phyloP scores from a whole-genome alignment of 2,797 vertebrate genomes.

The Peromyscus attwateri region DNA sequence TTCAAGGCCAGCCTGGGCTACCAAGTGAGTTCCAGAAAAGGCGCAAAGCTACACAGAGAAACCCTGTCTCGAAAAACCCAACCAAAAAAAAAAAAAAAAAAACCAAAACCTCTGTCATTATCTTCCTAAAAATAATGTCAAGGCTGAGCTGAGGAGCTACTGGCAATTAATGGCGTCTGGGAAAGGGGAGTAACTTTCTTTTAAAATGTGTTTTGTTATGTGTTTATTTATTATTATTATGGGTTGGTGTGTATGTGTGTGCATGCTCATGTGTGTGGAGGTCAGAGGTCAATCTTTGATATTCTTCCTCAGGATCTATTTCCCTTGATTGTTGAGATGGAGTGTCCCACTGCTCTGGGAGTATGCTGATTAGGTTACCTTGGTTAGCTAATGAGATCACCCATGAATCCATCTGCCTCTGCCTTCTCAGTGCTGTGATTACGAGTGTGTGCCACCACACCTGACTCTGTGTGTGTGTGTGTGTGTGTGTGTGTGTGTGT shows the following conservation, averaged over 20 bases:
- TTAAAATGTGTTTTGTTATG: neutral
- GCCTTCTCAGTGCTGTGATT: neutral
- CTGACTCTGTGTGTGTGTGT: neutral
- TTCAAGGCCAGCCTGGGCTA: too few species aligned
- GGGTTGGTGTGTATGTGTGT: neutral
- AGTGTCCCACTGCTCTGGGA: neutral
- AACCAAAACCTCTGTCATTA: neutral
- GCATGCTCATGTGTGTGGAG: neutral
- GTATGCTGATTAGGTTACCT: neutral
- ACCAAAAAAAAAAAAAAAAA: too few species aligned
- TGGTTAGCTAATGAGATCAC: neutral
- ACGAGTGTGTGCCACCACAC: too few species aligned
- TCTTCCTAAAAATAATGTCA: slow-evolving; percentile 13
- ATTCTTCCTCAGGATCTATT: neutral
- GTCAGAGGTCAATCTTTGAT: neutral
- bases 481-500: neutral
- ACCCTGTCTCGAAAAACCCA: too few species aligned
- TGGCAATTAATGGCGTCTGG: neutral
- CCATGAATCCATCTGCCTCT: neutral
- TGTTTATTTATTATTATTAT: neutral
- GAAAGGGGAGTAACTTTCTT: neutral
- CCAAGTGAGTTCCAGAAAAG: too few species aligned
- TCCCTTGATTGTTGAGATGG: neutral
- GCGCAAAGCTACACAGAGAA: too few species aligned
- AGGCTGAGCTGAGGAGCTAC: neutral